Evolutionary conservation across 2,888 invertebrate species (phyloP).

Genomic region (Schizotus pectinicornis): DNA sequence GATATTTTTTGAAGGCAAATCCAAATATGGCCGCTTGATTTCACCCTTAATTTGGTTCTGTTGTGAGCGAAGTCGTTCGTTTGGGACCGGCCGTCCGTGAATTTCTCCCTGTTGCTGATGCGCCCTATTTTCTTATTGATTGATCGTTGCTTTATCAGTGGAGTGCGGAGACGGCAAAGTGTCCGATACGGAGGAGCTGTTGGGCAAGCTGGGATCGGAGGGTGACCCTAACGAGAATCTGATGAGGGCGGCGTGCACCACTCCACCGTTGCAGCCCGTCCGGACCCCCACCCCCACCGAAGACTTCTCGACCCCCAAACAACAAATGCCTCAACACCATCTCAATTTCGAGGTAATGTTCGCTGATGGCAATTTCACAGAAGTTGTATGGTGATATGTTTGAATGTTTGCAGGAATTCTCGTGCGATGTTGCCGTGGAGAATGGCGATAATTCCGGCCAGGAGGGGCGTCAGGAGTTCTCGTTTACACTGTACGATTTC

Average conservation of each 20-base stretch:
- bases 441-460: conserved; percentile 68
- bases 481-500: conserved; percentile 89
- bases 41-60: too few relatives aligned
- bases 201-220: conserved; percentile 58
- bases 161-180: conserved; percentile 43
- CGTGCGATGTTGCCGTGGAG: conserved; percentile 86
- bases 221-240: conserved; percentile 36
- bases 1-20: too few relatives aligned
- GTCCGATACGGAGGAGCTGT: conserved; percentile 73
- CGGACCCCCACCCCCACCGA: conserved; percentile 21
- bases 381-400: too few relatives aligned
- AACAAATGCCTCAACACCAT: conserved; percentile 33
- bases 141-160: conserved; percentile 27
- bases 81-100: too few relatives aligned
- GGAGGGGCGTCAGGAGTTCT: conserved; percentile 66
- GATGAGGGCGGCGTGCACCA: conserved; percentile 36
- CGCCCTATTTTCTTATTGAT: neutral
- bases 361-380: neutral
- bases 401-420: conserved; percentile 71
- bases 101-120: too few relatives aligned
- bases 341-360: conserved; percentile 43
- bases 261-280: conserved; percentile 33
- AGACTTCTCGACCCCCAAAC: conserved; percentile 21
- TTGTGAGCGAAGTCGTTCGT: too few relatives aligned
- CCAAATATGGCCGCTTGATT: too few relatives aligned